Evolutionary conservation across 2,113 vertebrate genomes (phyloP).

Genomic region (Ictalurus punctatus): DNA sequence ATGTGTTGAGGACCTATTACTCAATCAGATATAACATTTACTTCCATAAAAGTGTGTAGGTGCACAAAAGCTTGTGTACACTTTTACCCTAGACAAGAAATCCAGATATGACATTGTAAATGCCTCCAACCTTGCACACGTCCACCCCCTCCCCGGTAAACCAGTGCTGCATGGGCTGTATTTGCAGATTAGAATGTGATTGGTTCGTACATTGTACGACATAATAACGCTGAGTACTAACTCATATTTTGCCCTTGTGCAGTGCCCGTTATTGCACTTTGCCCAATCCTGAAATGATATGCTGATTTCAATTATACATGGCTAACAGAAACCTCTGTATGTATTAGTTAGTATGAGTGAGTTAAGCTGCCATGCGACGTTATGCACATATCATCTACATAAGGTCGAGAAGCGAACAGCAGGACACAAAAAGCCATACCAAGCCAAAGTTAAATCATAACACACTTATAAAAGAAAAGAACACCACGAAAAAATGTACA

Average conservation of each 20-base stretch:
- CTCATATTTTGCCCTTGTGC: neutral
- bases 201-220: neutral
- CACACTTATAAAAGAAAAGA: slow-evolving; percentile 19
- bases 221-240: too few relatives aligned
- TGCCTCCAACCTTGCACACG: neutral
- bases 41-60: neutral
- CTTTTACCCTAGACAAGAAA: neutral
- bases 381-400: neutral
- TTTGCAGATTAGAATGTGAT: neutral
- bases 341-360: neutral
- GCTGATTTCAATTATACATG: neutral
- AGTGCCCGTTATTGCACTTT: neutral
- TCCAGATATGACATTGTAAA: neutral
- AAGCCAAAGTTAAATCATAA: neutral
- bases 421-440: slow-evolving; percentile 18
- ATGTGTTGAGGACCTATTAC: neutral
- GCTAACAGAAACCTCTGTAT: neutral
- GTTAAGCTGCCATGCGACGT: neutral
- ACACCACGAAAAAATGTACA: slow-evolving; percentile 3
- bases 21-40: neutral
- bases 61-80: neutral
- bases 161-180: neutral
- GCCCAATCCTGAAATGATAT: neutral
- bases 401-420: neutral
- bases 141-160: neutral